Evolutionary conservation across 2,888 invertebrate species (phyloP), one percentile per base, ranked within the genome.

Genomic region (Agrotis clavis): DNA sequence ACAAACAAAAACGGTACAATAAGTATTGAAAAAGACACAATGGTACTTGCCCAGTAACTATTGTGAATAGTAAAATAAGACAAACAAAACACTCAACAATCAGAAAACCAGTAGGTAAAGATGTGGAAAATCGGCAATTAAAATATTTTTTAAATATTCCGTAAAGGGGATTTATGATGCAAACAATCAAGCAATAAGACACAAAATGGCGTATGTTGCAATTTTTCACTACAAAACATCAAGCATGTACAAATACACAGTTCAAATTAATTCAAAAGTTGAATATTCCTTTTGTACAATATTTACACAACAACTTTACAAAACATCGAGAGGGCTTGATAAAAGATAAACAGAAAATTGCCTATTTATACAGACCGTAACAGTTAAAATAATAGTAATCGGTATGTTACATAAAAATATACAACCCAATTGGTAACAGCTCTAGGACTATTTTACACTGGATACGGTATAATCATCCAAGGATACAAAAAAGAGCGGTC

Each of bases 341-440:
- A 79, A 74, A 74, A 84, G 86, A 82, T 86, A 86, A 91, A 90
- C 86, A 87, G 78, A 88, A 25, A 41, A 91, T 88, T 81, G 89
- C 82, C 89, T 87, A 91, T 92, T 92, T 90, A 90, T 88, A 88
- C 89, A 82, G 90, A 88, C 85, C 86, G 88, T 89, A 87, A 90
- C 90, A 91, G 92, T 93, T 90, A 84, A 80, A 86, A 57, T 78
- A 86, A 85, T 85, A 81, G 87, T 87, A 84, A 93, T 93, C 91
- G 86, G 79, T 62, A 48, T 74, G 89, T 87, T 82, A 89, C 90
- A 92, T 92, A 92, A 93, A 93, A 93, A 91, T 89, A 88, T 89
- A 93, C 89, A 88, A 79, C 89, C 70, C 79, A 76, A 68, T 92
- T 90, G 88, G 88, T 88, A 86, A 80, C 74, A 77, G 77, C 88